Evolutionary conservation across 2,113 vertebrate species (phyloP), one percentile per base, ranked within the genome.

Genomic region (Scytalopus superciliaris): DNA sequence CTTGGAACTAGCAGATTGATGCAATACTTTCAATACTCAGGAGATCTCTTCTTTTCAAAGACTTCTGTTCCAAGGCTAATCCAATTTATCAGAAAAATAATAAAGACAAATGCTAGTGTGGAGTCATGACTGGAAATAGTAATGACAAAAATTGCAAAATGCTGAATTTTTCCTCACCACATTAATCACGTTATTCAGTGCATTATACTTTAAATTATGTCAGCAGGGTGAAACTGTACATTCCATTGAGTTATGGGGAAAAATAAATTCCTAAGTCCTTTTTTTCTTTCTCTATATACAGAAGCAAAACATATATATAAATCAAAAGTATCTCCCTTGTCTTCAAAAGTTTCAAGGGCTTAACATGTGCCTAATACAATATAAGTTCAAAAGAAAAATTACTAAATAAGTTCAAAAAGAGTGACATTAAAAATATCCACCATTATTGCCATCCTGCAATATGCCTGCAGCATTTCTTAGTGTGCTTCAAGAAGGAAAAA

Each of bases 31-130:
- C 35, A 74, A 64, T 52, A n/a, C 40, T 90, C 59, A 57, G 66
- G 72, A 84, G 40, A 60, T 31, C 37, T 74, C 77, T 59, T 28
- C 31, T 89, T 77, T 80, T 53, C 31, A 69, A 92, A 94, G 27
- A 75, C 30, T 74, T 89, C 35, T 75, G 47, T 80, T 87, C 40
- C 33, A 87, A 94, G 80, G 33, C 55, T 91, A 94, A 87, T 84
- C 50, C 55, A 91, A 81, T 90, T 44, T 19, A 84, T 42, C 60
- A 91, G 55, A 89, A 86, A 92, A 86, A 74, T 74, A 86, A 89
- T 76, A 70, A 74, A 91, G 87, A 78, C 23, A 94, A 94, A 80
- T 81, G 33, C 7, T 67, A 53, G 27, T 37, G 35, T 44, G 40
- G 47, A 91, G 18, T 84, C 68, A 59, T 67, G 81, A 44, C 74